Conservation (phyloP, 2,888 invertebrate species). For the Temnothorax ravouxi region DNA sequence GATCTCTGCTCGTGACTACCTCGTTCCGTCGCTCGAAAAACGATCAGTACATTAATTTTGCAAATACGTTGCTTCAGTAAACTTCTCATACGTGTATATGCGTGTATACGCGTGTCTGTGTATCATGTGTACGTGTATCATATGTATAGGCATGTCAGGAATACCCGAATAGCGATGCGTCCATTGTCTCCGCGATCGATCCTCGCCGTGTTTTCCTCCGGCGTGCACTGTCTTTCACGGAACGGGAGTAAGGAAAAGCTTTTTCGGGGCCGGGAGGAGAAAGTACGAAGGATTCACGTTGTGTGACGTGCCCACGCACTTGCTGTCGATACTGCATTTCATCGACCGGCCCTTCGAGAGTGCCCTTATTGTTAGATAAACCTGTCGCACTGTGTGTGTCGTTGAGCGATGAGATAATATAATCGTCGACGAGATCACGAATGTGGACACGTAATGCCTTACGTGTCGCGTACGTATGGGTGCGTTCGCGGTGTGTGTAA, state of each 20-base stretch:
- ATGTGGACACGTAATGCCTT: slow-evolving; percentile 60
- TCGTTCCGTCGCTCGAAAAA: slow-evolving; percentile 71
- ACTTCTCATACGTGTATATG: slow-evolving; percentile 42
- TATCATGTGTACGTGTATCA: neutral
- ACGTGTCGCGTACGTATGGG: slow-evolving; percentile 24
- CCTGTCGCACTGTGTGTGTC: slow-evolving; percentile 48
- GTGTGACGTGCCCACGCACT: slow-evolving; percentile 5
- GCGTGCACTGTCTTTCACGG: slow-evolving; percentile 64
- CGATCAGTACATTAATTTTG: slow-evolving; percentile 80
- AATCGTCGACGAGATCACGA: slow-evolving; percentile 74
- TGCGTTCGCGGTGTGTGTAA: slow-evolving; percentile 34
- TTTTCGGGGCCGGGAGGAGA: slow-evolving; percentile 55
- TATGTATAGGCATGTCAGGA: slow-evolving; percentile 56
- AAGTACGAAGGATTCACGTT: slow-evolving; percentile 48
- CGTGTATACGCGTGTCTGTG: neutral
- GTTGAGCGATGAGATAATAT: slow-evolving; percentile 62
- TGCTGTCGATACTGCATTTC: slow-evolving; percentile 39
- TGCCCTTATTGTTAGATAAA: slow-evolving; percentile 44
- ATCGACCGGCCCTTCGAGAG: slow-evolving; percentile 44
- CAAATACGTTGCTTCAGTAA: slow-evolving; percentile 62
- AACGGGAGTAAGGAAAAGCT: slow-evolving; percentile 65
- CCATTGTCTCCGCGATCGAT: slow-evolving; percentile 70
- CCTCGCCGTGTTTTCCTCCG: slow-evolving; percentile 61
- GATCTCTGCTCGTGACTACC: slow-evolving; percentile 34
- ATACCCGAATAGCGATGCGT: no score